phyloP scores from a whole-genome alignment of 2,797 vertebrate species.

The Onychomys arenicola region DNA sequence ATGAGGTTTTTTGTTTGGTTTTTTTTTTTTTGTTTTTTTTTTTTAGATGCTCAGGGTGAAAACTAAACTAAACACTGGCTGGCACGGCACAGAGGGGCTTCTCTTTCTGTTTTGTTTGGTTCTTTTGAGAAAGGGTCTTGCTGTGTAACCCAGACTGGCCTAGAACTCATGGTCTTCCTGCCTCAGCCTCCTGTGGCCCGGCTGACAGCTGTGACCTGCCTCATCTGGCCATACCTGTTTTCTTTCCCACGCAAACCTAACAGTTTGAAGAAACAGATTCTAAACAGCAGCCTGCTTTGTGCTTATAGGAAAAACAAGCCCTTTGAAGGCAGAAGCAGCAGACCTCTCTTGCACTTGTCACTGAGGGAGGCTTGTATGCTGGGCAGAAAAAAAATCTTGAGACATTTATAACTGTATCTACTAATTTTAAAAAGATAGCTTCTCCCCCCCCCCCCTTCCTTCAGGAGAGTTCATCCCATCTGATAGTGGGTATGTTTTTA shows the following conservation, averaged over 20 bases:
- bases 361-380: conserved; percentile 27
- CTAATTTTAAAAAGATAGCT: conserved; percentile 35
- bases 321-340: neutral
- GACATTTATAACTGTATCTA: conserved; percentile 48
- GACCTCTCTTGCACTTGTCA: neutral
- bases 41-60: conserved; percentile 13
- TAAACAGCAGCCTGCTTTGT: neutral
- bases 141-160: neutral
- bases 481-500: conserved; percentile 68
- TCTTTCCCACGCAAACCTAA: neutral
- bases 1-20: neutral
- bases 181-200: neutral
- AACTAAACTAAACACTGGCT: neutral
- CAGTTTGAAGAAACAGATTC: conserved; percentile 51
- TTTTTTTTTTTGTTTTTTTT: neutral
- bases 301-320: conserved; percentile 4
- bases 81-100: neutral
- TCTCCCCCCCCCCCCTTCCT: neutral
- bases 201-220: neutral
- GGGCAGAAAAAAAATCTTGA: conserved; percentile 17
- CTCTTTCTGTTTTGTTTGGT: neutral
- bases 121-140: neutral
- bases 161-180: neutral
- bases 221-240: neutral
- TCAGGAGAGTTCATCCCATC: conserved; percentile 45